A percentile compares a stretch with the other conserved stretches of the same genome.
phyloP scores from a whole-genome alignment of 2,888 invertebrate genomes.

The Mallateleia sp. region DNA sequence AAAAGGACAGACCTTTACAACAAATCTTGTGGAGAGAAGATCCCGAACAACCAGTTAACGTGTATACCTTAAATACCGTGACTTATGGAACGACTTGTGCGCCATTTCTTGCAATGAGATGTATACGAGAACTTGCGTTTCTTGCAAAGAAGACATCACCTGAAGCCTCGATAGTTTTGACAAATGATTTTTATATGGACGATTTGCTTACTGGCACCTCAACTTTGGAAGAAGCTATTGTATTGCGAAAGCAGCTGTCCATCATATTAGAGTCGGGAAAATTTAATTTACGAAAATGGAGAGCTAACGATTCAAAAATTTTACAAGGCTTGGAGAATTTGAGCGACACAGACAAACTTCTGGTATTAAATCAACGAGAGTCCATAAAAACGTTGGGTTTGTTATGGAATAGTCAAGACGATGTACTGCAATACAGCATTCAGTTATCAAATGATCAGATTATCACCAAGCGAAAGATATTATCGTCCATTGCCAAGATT shows the following conservation, averaged over 20 bases:
- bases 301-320: conserved; percentile 38
- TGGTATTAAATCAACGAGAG: conserved; percentile 32
- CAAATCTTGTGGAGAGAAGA: conserved; percentile 6
- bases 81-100: conserved; percentile 29
- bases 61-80: conserved; percentile 16
- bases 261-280: conserved; percentile 24
- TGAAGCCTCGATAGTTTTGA: conserved; percentile 52
- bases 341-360: conserved; percentile 21
- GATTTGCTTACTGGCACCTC: conserved; percentile 23
- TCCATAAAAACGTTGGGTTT: not conserved
- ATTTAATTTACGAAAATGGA: conserved; percentile 62
- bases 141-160: conserved; percentile 35
- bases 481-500: conserved; percentile 65
- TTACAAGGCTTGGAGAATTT: not conserved
- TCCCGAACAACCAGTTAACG: not conserved
- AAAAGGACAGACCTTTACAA: not conserved
- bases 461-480: conserved; percentile 43
- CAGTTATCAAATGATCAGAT: too few species aligned
- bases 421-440: too few species aligned
- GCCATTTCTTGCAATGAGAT: conserved; percentile 33
- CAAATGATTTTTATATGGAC: conserved; percentile 82
- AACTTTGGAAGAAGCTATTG: conserved; percentile 68
- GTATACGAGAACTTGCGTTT: not conserved
- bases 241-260: conserved; percentile 23
- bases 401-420: conserved; percentile 1